Conservation (phyloP, 2,888 invertebrate genomes). For the Tachina fera region DNA sequence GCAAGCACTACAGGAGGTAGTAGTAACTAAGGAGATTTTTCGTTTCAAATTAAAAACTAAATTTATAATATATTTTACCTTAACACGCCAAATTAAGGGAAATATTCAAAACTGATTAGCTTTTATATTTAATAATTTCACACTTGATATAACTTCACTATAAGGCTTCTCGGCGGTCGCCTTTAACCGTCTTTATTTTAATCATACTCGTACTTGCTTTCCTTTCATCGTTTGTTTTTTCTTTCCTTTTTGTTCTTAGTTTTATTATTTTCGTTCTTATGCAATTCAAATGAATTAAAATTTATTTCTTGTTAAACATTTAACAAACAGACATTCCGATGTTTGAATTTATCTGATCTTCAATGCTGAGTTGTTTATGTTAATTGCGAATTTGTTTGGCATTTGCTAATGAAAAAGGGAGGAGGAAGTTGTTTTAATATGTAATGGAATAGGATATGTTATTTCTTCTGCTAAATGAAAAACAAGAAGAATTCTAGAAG, state of each 20-base stretch:
- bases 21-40: neutral
- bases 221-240: neutral
- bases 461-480: neutral
- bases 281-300: slow-evolving; percentile 67
- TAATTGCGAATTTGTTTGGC: slow-evolving; percentile 72
- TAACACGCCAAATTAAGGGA: too few species aligned
- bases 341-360: slow-evolving; percentile 69
- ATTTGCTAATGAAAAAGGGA: slow-evolving; percentile 66
- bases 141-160: neutral
- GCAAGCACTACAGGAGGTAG: neutral
- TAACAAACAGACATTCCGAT: slow-evolving; percentile 69
- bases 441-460: slow-evolving; percentile 3
- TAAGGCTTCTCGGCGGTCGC: neutral
- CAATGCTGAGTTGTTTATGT: slow-evolving; percentile 69
- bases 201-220: slow-evolving; percentile 17
- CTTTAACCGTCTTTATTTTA: neutral
- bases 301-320: slow-evolving; percentile 70
- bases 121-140: neutral
- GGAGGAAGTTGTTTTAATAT: slow-evolving; percentile 33
- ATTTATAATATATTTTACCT: neutral
- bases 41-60: neutral
- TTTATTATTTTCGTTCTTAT: slow-evolving; percentile 22
- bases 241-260: neutral
- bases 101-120: too few species aligned
- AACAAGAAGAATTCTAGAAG: neutral